Base-by-base conservation (phyloP, 2,888 invertebrate genomes). In the Drosophila rellima region DNA sequence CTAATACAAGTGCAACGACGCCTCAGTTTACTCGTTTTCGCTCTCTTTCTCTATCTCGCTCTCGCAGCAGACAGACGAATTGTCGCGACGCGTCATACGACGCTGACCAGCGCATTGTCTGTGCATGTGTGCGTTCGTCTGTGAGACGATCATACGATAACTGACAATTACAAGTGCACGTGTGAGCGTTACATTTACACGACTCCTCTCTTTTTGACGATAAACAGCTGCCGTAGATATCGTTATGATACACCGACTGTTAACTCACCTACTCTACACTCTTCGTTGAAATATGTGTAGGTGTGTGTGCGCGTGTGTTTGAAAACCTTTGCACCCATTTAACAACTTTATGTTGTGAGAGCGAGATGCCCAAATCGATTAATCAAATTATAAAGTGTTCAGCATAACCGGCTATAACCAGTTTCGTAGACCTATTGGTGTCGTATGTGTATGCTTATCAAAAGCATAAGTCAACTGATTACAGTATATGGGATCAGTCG, bases 61-160 rank as follows among this genome's bases (percentile, higher is more conserved):
- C 70, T 54, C 51, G 48, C 45, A 59, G 63, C 64, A 57, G 64
- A 48, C 66, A 79, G 67, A 70, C 77, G 52, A 52, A 78, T 44
- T 64, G 75, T 68, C 68, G 67, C 71, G 78, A 56, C 76, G 47
- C 63, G 78, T 67, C 67, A 23, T 1, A 64, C 71, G 77, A 54
- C 70, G 47, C 61, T 78, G 81, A 64, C 84, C 66, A 74, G 47
- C 20, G 17, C 55, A 11, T n/a, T 20, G 35, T 50, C 4, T 40
- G 33, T 48, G 20, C 35, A 23, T 45, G 20, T 57, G 44, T 45
- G 23, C 20, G 44, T 39, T 40, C 20, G 26, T 45, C 26, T 31
- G 31, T 51, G 44, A 17, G n/a, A 35, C 50, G 81, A 87, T 84
- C 85, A 65, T 70, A 72, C 70, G 84, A 89, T 85, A 81, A 54